These are phyloP conservation scores for Diaperis boleti DNA, from an alignment of 2,888 invertebrate species.

Conservation along the genomic window DNA sequence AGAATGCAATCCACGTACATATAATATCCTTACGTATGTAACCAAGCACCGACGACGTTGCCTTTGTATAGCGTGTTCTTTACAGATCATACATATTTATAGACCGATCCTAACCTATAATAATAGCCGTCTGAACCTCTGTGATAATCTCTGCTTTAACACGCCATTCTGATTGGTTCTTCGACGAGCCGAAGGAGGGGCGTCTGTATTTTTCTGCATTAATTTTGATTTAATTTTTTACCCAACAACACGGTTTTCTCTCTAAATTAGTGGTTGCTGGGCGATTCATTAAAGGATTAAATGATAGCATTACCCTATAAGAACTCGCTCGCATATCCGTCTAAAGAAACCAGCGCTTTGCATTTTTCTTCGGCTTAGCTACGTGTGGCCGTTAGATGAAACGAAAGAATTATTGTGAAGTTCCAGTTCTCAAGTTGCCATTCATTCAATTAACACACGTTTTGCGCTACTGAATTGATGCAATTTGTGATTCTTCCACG, in stretches of 20 bases:
- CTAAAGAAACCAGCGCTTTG: not conserved
- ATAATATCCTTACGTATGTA: slow-evolving; percentile 33
- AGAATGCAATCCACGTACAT: slow-evolving; percentile 31
- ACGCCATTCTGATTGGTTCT: slow-evolving; percentile 60
- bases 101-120: slow-evolving; percentile 66
- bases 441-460: slow-evolving; percentile 24
- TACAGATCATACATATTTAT: slow-evolving; percentile 67
- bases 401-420: slow-evolving; percentile 2
- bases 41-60: slow-evolving; percentile 42
- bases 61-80: slow-evolving; percentile 63
- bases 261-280: slow-evolving; percentile 27
- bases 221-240: slow-evolving; percentile 51
- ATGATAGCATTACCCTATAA: slow-evolving; percentile 18
- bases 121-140: slow-evolving; percentile 64
- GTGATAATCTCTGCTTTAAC: slow-evolving; percentile 63
- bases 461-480: slow-evolving; percentile 33
- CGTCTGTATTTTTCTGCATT: slow-evolving; percentile 61
- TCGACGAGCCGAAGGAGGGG: slow-evolving; percentile 54
- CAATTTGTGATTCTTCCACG: slow-evolving; percentile 27
- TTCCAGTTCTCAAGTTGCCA: slow-evolving; percentile 22
- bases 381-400: not conserved
- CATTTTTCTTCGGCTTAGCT: slow-evolving; percentile 1
- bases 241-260: slow-evolving; percentile 27
- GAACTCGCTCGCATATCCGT: slow-evolving; percentile 12
- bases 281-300: slow-evolving; percentile 37